A percentile compares a stretch with the other conserved stretches of the same genome.
phyloP scores from a whole-genome alignment of 2,113 vertebrate genomes.

The Mugil cephalus region DNA sequence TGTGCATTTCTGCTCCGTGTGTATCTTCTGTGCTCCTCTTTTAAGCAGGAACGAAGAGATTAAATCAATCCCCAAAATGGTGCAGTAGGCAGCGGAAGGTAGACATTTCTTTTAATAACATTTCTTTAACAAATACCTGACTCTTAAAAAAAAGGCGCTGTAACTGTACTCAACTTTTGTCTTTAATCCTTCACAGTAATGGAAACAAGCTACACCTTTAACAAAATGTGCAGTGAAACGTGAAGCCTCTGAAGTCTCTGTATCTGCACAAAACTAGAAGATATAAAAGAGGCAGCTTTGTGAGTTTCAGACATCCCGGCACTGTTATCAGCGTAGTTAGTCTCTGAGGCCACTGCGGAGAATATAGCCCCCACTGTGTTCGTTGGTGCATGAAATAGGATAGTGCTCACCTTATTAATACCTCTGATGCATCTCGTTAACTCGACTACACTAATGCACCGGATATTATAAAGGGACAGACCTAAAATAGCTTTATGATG shows the following conservation, averaged over 20 bases:
- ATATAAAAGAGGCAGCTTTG: conserved; percentile 30
- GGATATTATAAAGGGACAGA: neutral
- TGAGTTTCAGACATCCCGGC: conserved; percentile 9
- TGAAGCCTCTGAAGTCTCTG: conserved; percentile 2
- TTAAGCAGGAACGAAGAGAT: conserved; percentile 21
- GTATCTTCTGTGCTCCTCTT: conserved; percentile 15
- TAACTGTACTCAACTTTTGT: neutral
- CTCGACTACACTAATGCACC: conserved; percentile 9
- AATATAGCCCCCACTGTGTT: conserved; percentile 42
- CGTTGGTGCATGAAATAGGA: conserved; percentile 62
- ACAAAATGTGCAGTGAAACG: conserved; percentile 31
- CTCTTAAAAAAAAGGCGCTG: neutral
- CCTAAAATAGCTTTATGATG: neutral
- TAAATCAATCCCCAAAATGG: conserved; percentile 23
- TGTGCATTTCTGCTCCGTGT: conserved; percentile 5
- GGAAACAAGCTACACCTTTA: conserved; percentile 14
- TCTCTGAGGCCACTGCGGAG: conserved; percentile 46
- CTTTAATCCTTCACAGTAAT: neutral
- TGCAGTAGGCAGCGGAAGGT: neutral
- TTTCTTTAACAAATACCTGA: neutral
- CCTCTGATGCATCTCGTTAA: conserved; percentile 31
- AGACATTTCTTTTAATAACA: too few relatives aligned
- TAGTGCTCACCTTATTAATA: conserved; percentile 58
- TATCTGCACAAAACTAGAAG: conserved; percentile 19
- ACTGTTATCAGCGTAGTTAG: conserved; percentile 37